Percentiles rank a stretch among this genome's conserved stretches.
Conservation (phyloP, 1,140 invertebrate species). For the Druon quercuslanigerum region DNA sequence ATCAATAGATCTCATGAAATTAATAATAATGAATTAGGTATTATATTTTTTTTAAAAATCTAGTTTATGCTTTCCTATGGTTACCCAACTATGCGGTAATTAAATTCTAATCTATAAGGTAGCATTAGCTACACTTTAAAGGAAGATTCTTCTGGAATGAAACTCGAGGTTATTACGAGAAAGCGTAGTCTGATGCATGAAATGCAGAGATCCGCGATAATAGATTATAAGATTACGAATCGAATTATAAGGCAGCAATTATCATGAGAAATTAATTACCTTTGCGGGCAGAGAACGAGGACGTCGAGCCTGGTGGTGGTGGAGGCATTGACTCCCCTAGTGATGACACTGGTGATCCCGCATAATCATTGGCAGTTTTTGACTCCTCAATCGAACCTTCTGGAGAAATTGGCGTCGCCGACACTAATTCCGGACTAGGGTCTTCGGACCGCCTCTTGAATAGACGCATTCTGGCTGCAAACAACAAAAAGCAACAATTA, state of each 20-base stretch:
- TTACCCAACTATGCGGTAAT: neutral
- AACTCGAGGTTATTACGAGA: neutral
- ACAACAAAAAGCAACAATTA: neutral
- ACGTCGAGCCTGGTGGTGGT: slow-evolving; percentile 17
- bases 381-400: slow-evolving; percentile 53
- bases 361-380: slow-evolving; percentile 34
- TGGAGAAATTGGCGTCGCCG: slow-evolving; percentile 72
- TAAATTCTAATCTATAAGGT: neutral
- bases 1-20: slow-evolving; percentile 6
- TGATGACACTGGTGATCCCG: slow-evolving; percentile 26
- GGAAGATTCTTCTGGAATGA: neutral
- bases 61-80: neutral
- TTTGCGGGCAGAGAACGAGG: slow-evolving; percentile 49
- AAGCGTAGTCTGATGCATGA: slow-evolving; percentile 20
- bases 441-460: slow-evolving; percentile 75
- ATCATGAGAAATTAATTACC: slow-evolving; percentile 41
- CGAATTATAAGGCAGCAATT: neutral
- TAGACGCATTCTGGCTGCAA: slow-evolving; percentile 69
- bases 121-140: neutral
- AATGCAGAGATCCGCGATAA: neutral
- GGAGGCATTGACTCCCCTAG: slow-evolving; percentile 32
- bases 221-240: neutral
- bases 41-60: neutral
- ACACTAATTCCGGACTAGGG: slow-evolving; percentile 77
- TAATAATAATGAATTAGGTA: neutral